phyloP scores from a whole-genome alignment of 1,140 invertebrate species.

The Aphidius ervi region DNA sequence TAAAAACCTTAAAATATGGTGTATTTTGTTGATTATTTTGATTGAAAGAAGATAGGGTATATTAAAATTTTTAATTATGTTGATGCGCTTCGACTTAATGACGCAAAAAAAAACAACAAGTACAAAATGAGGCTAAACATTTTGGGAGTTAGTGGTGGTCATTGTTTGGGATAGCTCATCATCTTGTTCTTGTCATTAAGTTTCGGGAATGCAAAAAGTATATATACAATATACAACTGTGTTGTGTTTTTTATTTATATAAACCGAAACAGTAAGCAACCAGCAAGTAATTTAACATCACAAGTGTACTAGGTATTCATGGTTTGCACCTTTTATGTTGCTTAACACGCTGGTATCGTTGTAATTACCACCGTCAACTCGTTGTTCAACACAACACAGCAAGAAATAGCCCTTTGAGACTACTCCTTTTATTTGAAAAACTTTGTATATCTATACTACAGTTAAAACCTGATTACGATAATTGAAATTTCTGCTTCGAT shows the following conservation, averaged over 20 bases:
- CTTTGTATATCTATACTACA: neutral
- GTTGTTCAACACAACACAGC: neutral
- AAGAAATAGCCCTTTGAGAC: conserved; percentile 11
- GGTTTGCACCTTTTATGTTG: neutral
- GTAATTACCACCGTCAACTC: too few species aligned
- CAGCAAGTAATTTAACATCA: too few species aligned
- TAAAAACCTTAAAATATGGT: too few species aligned
- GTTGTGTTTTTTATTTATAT: neutral
- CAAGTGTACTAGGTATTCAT: neutral
- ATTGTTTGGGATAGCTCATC: too few species aligned
- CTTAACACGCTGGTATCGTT: too few species aligned
- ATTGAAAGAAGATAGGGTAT: too few species aligned
- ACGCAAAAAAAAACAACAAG: too few species aligned
- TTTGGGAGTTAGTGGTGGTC: too few species aligned
- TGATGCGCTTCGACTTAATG: too few species aligned
- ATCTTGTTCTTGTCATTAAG: neutral
- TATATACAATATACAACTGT: neutral
- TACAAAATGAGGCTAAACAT: too few species aligned
- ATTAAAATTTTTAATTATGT: too few species aligned
- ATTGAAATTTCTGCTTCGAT: conserved; percentile 9
- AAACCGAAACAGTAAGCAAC: neutral
- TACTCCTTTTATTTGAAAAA: neutral
- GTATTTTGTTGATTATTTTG: too few species aligned
- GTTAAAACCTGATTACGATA: conserved; percentile 7
- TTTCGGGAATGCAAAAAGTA: neutral